These are phyloP conservation scores for Neoitamus cyanurus DNA, from an alignment of 2,888 invertebrate genomes.

Conservation along the genomic window DNA sequence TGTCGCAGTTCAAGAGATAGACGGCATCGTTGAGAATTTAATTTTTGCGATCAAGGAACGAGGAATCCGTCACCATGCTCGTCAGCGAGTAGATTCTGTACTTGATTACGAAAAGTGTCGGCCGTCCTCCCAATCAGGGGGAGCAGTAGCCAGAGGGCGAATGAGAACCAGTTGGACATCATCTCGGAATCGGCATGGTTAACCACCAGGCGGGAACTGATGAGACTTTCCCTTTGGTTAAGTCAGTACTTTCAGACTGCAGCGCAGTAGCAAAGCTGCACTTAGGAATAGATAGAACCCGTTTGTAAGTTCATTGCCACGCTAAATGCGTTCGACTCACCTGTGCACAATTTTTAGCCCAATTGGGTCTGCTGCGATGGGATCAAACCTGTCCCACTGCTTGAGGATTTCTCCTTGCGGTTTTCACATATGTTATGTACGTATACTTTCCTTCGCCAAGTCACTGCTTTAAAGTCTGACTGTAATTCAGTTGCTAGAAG, in stretches of 20 bases:
- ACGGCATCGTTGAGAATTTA: not conserved
- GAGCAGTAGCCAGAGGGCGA: not conserved
- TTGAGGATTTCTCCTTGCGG: not conserved
- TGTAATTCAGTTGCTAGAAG: too few species aligned
- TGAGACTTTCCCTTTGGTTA: slow-evolving; percentile 19
- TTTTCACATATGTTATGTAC: not conserved
- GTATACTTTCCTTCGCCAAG: not conserved
- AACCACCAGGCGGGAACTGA: not conserved
- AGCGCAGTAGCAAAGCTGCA: not conserved
- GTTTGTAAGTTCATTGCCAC: slow-evolving; percentile 22
- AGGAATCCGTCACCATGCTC: not conserved
- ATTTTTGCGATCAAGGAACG: not conserved
- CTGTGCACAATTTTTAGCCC: slow-evolving; percentile 15
- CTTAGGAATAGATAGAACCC: not conserved
- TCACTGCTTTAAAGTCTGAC: too few species aligned
- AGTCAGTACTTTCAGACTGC: not conserved
- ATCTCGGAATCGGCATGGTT: not conserved
- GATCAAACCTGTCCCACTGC: not conserved
- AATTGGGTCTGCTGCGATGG: not conserved
- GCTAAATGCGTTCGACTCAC: not conserved
- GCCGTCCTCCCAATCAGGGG: not conserved
- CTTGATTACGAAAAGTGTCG: not conserved
- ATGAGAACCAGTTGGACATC: not conserved
- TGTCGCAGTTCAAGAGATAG: not conserved
- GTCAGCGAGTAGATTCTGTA: not conserved